phyloP scores from a whole-genome alignment of 2,888 invertebrate genomes.

The Entomobrya multifasciata region DNA sequence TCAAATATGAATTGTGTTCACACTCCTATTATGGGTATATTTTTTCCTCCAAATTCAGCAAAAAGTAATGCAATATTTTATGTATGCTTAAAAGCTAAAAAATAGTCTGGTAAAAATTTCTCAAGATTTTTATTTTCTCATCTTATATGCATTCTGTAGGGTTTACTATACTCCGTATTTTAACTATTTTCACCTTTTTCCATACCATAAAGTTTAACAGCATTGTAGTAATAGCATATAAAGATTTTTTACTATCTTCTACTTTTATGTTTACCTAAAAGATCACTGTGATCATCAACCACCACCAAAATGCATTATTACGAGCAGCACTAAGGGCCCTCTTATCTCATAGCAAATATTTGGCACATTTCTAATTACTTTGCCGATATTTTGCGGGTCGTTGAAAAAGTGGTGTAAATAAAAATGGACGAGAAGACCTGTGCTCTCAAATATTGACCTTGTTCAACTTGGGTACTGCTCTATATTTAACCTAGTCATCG shows the following conservation, averaged over 20 bases:
- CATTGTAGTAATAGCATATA: background rate
- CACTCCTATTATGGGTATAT: background rate
- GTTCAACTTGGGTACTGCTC: constrained; percentile 22
- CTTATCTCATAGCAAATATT: constrained; percentile 46
- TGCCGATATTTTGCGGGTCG: background rate
- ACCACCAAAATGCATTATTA: background rate
- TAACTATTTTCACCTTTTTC: background rate
- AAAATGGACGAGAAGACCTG: background rate
- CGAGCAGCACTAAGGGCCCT: background rate
- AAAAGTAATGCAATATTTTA: constrained; percentile 10
- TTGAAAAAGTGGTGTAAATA: background rate
- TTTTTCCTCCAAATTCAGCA: background rate
- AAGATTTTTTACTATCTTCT: background rate
- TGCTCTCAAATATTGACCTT: background rate
- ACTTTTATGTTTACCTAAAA: constrained; percentile 28
- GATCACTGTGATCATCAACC: constrained; percentile 18
- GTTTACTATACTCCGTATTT: no score
- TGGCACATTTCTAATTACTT: constrained; percentile 14
- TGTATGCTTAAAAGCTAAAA: constrained; percentile 15
- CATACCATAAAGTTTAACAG: background rate
- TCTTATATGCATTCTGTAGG: no score
- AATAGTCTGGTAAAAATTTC: background rate
- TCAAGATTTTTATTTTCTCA: background rate
- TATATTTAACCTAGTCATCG: constrained; percentile 1
- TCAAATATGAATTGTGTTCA: background rate